Conservation (phyloP, 2,113 vertebrate genomes). For the Peromyscus maniculatus region DNA sequence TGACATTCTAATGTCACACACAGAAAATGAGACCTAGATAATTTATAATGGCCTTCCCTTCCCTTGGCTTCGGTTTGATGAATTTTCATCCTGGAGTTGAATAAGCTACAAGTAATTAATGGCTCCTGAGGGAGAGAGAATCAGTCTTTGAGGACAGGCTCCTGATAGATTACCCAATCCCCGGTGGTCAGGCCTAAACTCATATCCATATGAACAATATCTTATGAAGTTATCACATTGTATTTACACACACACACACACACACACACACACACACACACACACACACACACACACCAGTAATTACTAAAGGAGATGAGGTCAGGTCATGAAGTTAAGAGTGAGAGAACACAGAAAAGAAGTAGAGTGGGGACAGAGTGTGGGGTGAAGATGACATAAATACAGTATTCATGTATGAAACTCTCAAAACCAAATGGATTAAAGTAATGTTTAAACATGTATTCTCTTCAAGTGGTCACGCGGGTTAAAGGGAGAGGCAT, state of each 20-base stretch:
- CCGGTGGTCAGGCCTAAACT: neutral
- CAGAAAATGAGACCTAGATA: neutral
- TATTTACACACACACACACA: neutral
- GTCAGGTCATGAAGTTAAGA: neutral
- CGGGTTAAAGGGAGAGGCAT: neutral
- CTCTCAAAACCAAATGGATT: neutral
- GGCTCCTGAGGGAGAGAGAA: neutral
- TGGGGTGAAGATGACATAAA: neutral
- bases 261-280: neutral
- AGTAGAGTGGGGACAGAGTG: too few species aligned
- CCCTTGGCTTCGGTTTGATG: neutral
- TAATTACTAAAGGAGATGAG: neutral
- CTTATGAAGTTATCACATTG: neutral
- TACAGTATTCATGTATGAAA: neutral
- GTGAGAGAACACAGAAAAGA: neutral
- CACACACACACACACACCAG: neutral
- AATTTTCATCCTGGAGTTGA: neutral
- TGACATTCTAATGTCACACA: conserved; percentile 9
- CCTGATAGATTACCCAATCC: neutral
- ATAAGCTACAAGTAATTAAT: neutral
- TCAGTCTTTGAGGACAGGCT: neutral
- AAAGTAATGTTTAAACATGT: neutral
- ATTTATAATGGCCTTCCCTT: conserved; percentile 35
- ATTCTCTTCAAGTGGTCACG: too few species aligned
- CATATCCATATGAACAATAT: neutral